phyloP scores from a whole-genome alignment of 53 echinoderm and acorn worm species.

The Paelopatides confundens region DNA sequence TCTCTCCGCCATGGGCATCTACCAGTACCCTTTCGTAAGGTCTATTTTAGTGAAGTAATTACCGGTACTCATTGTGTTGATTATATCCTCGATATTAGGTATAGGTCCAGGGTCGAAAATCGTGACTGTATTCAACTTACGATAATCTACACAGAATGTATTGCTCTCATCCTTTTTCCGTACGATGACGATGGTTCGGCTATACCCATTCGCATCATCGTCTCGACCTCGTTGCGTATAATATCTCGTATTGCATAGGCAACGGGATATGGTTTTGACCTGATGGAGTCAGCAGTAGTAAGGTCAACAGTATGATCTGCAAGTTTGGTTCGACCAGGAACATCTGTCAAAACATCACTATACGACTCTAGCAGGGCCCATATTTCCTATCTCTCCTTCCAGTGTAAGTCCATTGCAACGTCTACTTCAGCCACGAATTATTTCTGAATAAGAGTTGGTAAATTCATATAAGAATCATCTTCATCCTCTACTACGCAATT shows the following conservation, averaged over 20 bases:
- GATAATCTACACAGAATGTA: too few species aligned
- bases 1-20: slow-evolving; percentile 62
- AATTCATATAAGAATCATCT: background rate
- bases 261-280: background rate
- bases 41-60: slow-evolving; percentile 51
- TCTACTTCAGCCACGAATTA: background rate
- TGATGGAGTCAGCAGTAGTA: background rate
- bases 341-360: too few species aligned
- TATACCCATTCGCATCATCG: background rate
- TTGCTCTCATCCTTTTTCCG: too few species aligned
- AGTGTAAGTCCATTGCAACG: too few species aligned
- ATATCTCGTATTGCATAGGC: background rate
- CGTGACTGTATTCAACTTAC: too few species aligned
- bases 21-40: slow-evolving; percentile 73
- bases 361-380: too few species aligned
- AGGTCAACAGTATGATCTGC: too few species aligned
- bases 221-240: background rate
- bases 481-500: background rate
- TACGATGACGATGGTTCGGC: too few species aligned
- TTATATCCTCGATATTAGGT: slow-evolving; percentile 52
- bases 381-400: too few species aligned
- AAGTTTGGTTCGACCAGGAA: too few species aligned
- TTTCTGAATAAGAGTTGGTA: background rate
- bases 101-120: slow-evolving; percentile 70
- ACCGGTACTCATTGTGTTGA: slow-evolving; percentile 3